These are phyloP conservation scores for Megatriorchis doriae DNA, from an alignment of 2,113 vertebrate genomes.

Conservation along the genomic window DNA sequence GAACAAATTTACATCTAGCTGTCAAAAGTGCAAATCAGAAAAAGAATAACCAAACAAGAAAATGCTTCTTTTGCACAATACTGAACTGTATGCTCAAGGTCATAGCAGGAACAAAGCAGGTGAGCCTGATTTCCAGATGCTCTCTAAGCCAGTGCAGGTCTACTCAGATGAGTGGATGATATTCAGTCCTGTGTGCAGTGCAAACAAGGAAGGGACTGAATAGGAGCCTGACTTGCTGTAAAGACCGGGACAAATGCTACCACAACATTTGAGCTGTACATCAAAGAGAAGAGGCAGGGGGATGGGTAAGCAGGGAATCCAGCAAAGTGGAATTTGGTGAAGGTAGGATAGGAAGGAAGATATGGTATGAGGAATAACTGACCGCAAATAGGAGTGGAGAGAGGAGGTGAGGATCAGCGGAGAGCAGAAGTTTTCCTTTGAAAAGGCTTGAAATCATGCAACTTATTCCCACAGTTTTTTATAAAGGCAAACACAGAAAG, in stretches of 20 bases:
- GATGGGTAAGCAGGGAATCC: background rate
- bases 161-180: background rate
- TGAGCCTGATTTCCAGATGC: background rate
- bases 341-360: background rate
- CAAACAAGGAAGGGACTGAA: background rate
- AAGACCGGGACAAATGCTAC: background rate
- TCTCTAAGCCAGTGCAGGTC: background rate
- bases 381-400: background rate
- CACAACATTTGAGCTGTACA: background rate
- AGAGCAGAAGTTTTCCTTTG: background rate
- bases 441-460: conserved; percentile 23
- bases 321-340: background rate
- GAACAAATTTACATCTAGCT: background rate
- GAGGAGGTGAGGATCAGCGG: background rate
- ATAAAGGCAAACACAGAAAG: conserved; percentile 6
- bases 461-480: background rate
- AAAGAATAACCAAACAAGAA: background rate
- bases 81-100: background rate
- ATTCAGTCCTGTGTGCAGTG: background rate
- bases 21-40: background rate
- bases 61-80: background rate
- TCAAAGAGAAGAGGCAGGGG: background rate
- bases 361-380: background rate
- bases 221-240: background rate
- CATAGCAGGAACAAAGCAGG: background rate